Base-by-base conservation (phyloP, 2,888 invertebrate genomes). In the Gryllus longicercus region DNA sequence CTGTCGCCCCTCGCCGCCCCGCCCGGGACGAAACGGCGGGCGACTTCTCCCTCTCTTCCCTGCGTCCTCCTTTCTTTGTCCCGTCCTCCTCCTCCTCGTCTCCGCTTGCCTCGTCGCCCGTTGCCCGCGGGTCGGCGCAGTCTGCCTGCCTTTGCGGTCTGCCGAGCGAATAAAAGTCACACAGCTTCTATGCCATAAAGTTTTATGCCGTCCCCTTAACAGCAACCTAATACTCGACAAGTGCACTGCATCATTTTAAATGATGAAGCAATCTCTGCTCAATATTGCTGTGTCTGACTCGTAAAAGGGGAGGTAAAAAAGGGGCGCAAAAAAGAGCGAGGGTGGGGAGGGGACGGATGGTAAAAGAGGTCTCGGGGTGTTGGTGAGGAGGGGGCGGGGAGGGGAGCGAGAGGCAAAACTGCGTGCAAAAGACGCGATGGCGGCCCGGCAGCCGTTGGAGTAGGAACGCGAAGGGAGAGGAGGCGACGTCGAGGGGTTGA, bases 21-120 rank as follows among this genome's bases (percentile, higher is more conserved):
- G n/a, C n/a, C n/a, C n/a, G n/a, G n/a, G n/a, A n/a, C n/a, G n/a
- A n/a, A 38, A 38, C 38, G 38, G 38, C 38, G 38, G 8, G 63
- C n/a, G 63, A 14, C n/a, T 63, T 63, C 63, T 14, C 63, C 63
- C 3, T 63, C 63, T 63, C 63, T 63, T 63, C 16, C n/a, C 16
- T n/a, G 1, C 63, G 16, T 11, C 63, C 16, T 63, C n/a, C n/a
- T 14, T 63, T 63, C 63, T 63, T 63, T 63, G 14, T 63, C 63
- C n/a, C 63, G 16, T 16, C 63, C 14, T 63, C 63, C 63, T 63
- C 63, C 63, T 63, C 63, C 63, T 63, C 63, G n/a, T n/a, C 51
- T 51, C 2, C 18, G 2, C 63, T 90, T 89, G 88, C 87, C 88
- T 91, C 85, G 88, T 86, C 83, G 90, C 90, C 87, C 91, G 90